Conservation (phyloP, 2,797 vertebrate genomes). For the Melanotaenia nigrans region DNA sequence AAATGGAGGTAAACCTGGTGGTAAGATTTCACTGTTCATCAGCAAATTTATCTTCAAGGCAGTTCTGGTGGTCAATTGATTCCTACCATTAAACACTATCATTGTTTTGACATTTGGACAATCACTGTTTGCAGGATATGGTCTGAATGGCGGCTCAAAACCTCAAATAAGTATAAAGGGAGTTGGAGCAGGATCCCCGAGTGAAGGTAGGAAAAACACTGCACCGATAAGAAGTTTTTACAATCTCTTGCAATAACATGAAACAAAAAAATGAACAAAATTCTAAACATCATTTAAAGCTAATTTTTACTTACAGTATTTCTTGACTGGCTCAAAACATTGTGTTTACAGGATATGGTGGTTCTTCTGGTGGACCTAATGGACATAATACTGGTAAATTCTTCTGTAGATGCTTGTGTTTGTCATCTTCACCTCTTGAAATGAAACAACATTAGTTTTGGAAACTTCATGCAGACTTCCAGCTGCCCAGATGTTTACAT, state of each 20-base stretch:
- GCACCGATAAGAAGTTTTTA: too few species aligned
- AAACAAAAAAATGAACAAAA: background rate
- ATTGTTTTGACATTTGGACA: background rate
- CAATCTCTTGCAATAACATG: too few species aligned
- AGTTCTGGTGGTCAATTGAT: background rate
- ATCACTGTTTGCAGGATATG: conserved; percentile 30
- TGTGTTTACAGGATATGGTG: conserved; percentile 59
- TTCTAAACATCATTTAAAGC: background rate
- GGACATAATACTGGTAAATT: conserved; percentile 48
- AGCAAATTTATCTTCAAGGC: background rate
- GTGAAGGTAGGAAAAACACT: conserved; percentile 31
- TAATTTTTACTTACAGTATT: background rate
- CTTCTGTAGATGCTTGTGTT: conserved; percentile 6
- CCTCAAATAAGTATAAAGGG: conserved; percentile 58
- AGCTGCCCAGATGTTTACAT: background rate
- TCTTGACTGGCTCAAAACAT: background rate
- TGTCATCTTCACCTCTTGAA: background rate
- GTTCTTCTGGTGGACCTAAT: conserved; percentile 47
- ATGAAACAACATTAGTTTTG: background rate
- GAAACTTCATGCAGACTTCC: background rate
- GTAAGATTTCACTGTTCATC: conserved; percentile 19
- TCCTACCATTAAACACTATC: background rate
- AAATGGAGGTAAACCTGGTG: conserved; percentile 41
- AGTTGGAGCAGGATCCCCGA: conserved; percentile 36
- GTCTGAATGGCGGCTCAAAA: conserved; percentile 25